Conservation (phyloP, 2,797 vertebrate genomes). For the Enteromius argenteus region DNA sequence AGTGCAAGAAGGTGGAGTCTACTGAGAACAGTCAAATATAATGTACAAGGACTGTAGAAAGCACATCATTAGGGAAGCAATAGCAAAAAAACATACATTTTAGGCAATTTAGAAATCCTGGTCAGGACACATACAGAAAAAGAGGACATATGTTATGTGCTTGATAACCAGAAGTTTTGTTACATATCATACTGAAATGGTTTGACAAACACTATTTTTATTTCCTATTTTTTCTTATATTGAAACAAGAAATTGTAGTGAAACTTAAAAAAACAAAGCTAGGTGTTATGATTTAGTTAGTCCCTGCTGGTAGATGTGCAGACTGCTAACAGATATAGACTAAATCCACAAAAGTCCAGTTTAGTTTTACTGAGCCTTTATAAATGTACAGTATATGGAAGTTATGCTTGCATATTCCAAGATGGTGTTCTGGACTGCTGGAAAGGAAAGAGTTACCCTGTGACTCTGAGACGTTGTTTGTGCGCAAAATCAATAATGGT, state of each 20-base stretch:
- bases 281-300: not conserved
- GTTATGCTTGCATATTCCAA: not conserved
- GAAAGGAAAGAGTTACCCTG: not conserved
- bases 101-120: not conserved
- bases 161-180: not conserved
- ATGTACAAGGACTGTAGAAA: not conserved
- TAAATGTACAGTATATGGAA: not conserved
- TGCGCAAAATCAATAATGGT: conserved; percentile 33
- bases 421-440: not conserved
- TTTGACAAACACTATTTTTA: not conserved
- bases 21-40: not conserved
- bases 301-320: not conserved
- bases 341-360: not conserved
- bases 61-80: not conserved
- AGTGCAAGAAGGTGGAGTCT: not conserved
- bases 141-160: not conserved
- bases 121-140: not conserved
- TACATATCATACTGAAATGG: not conserved
- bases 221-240: not conserved
- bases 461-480: not conserved
- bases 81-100: not conserved
- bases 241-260: not conserved
- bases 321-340: not conserved
- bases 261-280: not conserved
- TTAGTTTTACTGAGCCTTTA: not conserved